phyloP scores from a whole-genome alignment of 2,797 vertebrate species.

The Gymnodraco acuticeps region DNA sequence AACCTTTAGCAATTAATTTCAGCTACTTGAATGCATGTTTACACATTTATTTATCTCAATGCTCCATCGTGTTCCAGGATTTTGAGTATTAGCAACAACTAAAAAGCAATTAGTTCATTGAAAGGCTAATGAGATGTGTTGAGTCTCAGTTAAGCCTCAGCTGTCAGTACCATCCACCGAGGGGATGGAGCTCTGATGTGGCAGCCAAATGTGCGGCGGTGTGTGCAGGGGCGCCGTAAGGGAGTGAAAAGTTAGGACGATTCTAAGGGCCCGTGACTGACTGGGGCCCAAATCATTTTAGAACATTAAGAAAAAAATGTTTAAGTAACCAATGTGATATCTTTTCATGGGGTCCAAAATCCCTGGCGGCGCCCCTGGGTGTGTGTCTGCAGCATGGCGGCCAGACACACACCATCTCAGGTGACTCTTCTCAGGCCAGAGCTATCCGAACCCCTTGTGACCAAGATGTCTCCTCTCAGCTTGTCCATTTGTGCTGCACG shows the following conservation, averaged over 20 bases:
- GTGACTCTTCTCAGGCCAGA: conserved; percentile 38
- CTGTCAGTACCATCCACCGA: conserved; percentile 29
- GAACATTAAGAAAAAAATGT: too few relatives aligned
- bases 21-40: conserved; percentile 11
- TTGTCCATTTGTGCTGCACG: conserved; percentile 24
- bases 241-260: too few relatives aligned
- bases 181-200: conserved; percentile 7
- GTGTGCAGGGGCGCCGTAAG: not conserved
- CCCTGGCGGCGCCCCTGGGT: too few relatives aligned
- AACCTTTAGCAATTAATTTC: conserved; percentile 27
- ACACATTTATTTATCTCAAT: conserved; percentile 15
- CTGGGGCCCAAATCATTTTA: too few relatives aligned
- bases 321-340: too few relatives aligned
- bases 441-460: conserved; percentile 24
- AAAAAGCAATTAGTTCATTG: conserved; percentile 22
- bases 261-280: too few relatives aligned
- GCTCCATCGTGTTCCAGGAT: conserved; percentile 1
- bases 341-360: too few relatives aligned
- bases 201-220: conserved; percentile 8
- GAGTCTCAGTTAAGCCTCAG: conserved; percentile 41
- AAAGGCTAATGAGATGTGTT: conserved; percentile 44
- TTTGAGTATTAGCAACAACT: conserved; percentile 5
- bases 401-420: conserved; percentile 23
- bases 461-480: conserved; percentile 37
- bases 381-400: conserved; percentile 10